Conservation (phyloP, 2,888 invertebrate genomes). For the Tuberolachnus salignus region DNA sequence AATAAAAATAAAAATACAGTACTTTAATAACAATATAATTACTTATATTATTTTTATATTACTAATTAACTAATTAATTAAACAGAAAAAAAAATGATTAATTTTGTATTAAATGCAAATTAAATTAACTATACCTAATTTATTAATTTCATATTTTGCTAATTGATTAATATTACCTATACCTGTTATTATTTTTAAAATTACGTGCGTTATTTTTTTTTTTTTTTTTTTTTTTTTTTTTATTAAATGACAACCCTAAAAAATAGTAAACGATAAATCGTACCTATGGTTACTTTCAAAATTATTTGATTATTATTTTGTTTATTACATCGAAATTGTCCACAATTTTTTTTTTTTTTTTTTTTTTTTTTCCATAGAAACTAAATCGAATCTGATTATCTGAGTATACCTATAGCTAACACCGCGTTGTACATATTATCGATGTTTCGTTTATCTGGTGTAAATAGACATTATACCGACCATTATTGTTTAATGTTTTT, state of each 20-base stretch:
- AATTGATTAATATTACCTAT: no score
- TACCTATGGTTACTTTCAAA: neutral
- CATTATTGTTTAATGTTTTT: slow-evolving; percentile 54
- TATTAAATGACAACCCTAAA: no score
- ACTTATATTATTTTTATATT: no score
- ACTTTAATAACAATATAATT: no score
- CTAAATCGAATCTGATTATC: neutral
- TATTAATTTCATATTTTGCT: no score
- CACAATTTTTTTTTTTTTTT: neutral
- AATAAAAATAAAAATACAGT: neutral
- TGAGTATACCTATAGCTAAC: neutral
- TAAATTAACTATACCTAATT: no score
- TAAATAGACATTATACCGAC: slow-evolving; percentile 51
- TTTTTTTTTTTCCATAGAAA: neutral
- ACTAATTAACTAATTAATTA: no score
- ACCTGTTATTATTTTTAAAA: no score
- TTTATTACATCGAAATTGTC: slow-evolving; percentile 14
- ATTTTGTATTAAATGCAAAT: no score
- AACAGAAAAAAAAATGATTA: no score
- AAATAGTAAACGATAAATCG: neutral
- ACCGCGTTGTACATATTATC: slow-evolving; percentile 18
- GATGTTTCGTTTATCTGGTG: slow-evolving; percentile 39
- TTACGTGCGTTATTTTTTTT: no score
- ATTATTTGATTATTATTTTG: neutral
- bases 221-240: no score